Base-by-base conservation (phyloP, 2,797 vertebrate genomes). In the Benthosema pterotum region DNA sequence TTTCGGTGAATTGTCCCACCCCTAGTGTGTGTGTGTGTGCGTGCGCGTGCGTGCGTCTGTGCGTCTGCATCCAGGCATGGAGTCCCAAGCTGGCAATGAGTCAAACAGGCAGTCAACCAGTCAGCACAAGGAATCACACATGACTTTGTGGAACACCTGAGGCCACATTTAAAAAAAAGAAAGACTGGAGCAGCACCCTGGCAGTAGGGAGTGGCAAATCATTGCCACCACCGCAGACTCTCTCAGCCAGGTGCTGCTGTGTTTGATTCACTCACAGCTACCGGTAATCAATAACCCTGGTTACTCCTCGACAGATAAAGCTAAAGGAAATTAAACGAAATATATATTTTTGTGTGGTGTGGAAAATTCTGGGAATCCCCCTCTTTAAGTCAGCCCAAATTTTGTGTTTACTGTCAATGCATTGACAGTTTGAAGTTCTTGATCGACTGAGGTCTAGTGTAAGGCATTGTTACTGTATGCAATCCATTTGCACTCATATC, bases 141-240 rank as follows among this genome's bases (percentile, higher is more conserved):
- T 82, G 73, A 78, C 65, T 81, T 60, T 61, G 52, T 54, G 77
- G 71, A 83, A 72, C 77, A 79, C 82, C 80, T 75, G 82, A 82
- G 75, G 72, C 19, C 72, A 73, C 75, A 45, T 83, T 78, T 78
- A 80, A 78, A 75, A n/a, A n/a, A n/a, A n/a, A n/a, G n/a, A n/a
- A n/a, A 52, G 14, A 22, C 11, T 47, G 2, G 74, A 61, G 72
- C 61, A 75, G 57, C 25, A 13, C 50, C 58, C 56, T 78, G 77
- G 70, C 58, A 72, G 17, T 46, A 4, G 70, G 66, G 69, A 65
- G 72, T 32, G 64, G 72, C 74, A 75, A 77, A 83, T 79, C 77
- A 66, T 65, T 65, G 63, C 76, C 72, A 66, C 60, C 38, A 57
- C 32, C 62, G 63, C 56, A 5, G 56, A 15, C 60, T 47, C 51